phyloP scores from a whole-genome alignment of 2,888 invertebrate species.

The Noctuana brunneofusca region DNA sequence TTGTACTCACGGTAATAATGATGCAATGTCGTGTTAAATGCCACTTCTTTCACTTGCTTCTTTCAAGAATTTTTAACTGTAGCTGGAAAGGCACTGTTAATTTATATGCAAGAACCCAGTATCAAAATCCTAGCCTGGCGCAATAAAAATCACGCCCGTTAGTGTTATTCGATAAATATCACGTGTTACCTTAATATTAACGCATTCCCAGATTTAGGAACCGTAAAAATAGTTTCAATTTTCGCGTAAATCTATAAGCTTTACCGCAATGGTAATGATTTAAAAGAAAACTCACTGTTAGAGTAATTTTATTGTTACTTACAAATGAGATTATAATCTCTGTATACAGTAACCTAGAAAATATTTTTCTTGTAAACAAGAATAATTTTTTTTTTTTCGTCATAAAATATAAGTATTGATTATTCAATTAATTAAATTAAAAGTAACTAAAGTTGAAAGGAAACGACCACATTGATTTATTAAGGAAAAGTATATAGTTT shows the following conservation, averaged over 20 bases:
- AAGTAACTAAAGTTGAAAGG: too few species aligned
- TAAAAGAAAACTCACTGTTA: conserved; percentile 3
- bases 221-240: conserved; percentile 31
- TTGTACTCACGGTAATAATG: conserved; percentile 30
- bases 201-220: conserved; percentile 11
- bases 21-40: conserved; percentile 13
- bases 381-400: too few species aligned
- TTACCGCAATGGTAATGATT: conserved; percentile 33
- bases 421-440: too few species aligned
- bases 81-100: conserved; percentile 15
- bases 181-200: conserved; percentile 22
- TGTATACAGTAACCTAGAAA: not conserved
- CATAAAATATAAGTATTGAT: too few species aligned
- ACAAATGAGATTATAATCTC: not conserved
- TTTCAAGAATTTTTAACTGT: conserved; percentile 4
- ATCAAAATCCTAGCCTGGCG: conserved; percentile 5
- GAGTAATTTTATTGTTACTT: not conserved
- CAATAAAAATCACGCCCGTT: conserved; percentile 16
- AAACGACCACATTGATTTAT: too few species aligned
- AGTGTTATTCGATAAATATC: conserved; percentile 18
- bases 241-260: conserved; percentile 32
- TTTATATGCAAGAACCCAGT: conserved; percentile 13
- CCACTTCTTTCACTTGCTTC: conserved; percentile 22
- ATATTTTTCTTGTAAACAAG: too few species aligned
- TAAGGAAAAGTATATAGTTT: too few species aligned